Conservation (phyloP, 2,113 vertebrate genomes). For the Gasterosteus nipponicus region DNA sequence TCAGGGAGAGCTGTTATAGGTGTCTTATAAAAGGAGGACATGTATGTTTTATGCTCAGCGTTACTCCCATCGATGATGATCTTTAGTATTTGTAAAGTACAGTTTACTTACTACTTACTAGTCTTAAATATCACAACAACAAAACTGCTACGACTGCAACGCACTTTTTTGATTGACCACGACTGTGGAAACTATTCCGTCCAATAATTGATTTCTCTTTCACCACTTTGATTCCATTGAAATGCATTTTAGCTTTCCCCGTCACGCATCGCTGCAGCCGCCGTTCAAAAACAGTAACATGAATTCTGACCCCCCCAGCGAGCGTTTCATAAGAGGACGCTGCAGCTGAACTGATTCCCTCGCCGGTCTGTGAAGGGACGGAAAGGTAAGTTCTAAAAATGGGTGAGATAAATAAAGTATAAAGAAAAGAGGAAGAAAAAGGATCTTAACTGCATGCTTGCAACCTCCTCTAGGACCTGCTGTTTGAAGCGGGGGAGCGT, state of each 20-base stretch:
- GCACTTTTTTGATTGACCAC: not conserved
- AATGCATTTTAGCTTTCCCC: not conserved
- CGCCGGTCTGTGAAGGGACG: not conserved
- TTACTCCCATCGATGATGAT: too few species aligned
- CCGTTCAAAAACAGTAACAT: slow-evolving; percentile 4
- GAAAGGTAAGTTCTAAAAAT: too few species aligned
- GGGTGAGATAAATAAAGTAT: not conserved
- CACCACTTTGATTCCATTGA: not conserved
- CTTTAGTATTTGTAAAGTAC: too few species aligned
- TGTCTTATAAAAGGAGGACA: too few species aligned
- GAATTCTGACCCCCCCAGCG: slow-evolving; percentile 8
- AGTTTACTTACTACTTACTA: too few species aligned
- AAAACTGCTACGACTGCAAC: not conserved
- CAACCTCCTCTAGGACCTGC: slow-evolving; percentile 42
- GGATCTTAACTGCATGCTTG: not conserved
- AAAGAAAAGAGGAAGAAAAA: slow-evolving; percentile 6
- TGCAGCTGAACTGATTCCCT: not conserved
- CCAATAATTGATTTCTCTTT: not conserved
- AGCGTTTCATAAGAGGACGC: not conserved
- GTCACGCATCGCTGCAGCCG: not conserved
- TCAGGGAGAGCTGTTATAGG: too few species aligned
- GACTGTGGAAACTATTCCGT: not conserved
- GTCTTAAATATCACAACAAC: not conserved
- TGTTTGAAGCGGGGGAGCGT: slow-evolving; percentile 53
- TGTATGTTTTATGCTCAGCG: too few species aligned